These are phyloP conservation scores for Bembecia ichneumoniformis DNA, from an alignment of 2,888 invertebrate species.

Conservation along the genomic window DNA sequence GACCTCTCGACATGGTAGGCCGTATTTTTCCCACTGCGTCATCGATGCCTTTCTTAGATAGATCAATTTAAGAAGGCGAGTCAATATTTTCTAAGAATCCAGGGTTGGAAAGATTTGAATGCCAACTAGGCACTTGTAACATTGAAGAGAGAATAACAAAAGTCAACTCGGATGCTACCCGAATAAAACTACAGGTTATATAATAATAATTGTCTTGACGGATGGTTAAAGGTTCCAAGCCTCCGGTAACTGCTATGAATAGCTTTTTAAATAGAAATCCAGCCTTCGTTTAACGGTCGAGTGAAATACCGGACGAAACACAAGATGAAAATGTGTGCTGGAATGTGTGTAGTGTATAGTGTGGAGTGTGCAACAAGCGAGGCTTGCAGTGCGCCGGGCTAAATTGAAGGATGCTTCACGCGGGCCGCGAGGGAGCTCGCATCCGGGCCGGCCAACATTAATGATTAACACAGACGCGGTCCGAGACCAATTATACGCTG, in stretches of 20 bases:
- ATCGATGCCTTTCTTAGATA: too few relatives aligned
- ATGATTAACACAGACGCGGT: slow-evolving; percentile 60
- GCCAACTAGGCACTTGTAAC: too few relatives aligned
- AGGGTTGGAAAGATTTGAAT: too few relatives aligned
- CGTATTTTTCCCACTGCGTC: too few relatives aligned
- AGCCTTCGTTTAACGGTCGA: not conserved
- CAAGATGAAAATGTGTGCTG: slow-evolving; percentile 5
- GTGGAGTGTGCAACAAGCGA: not conserved
- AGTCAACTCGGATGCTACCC: too few relatives aligned
- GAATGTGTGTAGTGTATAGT: not conserved
- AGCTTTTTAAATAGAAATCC: slow-evolving; percentile 1
- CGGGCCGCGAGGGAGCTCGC: slow-evolving; percentile 32
- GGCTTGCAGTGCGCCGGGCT: slow-evolving; percentile 10
- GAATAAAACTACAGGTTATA: too few relatives aligned
- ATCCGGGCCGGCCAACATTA: slow-evolving; percentile 38
- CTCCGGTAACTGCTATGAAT: slow-evolving; percentile 1
- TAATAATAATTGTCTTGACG: too few relatives aligned
- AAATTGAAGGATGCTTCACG: slow-evolving; percentile 23
- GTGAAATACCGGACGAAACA: slow-evolving; percentile 5
- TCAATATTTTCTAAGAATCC: too few relatives aligned
- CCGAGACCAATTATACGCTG: slow-evolving; percentile 60
- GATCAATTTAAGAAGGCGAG: too few relatives aligned
- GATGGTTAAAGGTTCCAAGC: too few relatives aligned
- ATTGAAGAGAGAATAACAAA: too few relatives aligned
- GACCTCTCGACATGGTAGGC: too few relatives aligned